Evolutionary conservation across 2,888 invertebrate species (phyloP).

Genomic region (Watsonalla cultraria): DNA sequence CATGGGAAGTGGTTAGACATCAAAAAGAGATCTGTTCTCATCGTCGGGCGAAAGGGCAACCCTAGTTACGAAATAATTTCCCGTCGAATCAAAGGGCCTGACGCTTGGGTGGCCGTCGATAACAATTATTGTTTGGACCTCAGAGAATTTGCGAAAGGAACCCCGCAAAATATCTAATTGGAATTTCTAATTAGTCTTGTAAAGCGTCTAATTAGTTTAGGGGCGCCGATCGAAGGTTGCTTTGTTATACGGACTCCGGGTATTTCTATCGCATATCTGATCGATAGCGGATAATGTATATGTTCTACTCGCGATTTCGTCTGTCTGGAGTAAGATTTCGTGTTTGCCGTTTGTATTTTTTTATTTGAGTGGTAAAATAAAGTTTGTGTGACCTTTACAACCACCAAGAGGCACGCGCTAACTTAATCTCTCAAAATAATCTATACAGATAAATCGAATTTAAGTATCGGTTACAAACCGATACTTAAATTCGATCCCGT

Average conservation of each 20-base stretch:
- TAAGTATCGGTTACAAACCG: too few relatives aligned
- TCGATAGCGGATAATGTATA: neutral
- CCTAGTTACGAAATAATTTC: conserved; percentile 51
- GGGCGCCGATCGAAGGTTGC: conserved; percentile 36
- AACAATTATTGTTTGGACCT: conserved; percentile 69
- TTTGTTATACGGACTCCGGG: neutral
- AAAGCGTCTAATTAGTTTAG: conserved; percentile 62
- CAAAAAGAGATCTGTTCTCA: conserved; percentile 63
- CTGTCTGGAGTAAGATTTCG: too few relatives aligned
- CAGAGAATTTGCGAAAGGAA: conserved; percentile 52
- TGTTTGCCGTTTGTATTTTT: too few relatives aligned
- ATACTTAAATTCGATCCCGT: too few relatives aligned
- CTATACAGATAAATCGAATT: too few relatives aligned
- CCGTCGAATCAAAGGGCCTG: conserved; percentile 49
- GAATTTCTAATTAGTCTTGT: conserved; percentile 72
- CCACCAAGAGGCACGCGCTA: too few relatives aligned
- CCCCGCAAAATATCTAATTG: conserved; percentile 70
- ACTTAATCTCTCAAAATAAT: too few relatives aligned
- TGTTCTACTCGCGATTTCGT: too few relatives aligned
- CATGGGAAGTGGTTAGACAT: conserved; percentile 68
- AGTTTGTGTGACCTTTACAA: too few relatives aligned
- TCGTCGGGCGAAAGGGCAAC: conserved; percentile 21
- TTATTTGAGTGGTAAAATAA: too few relatives aligned
- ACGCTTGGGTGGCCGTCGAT: conserved; percentile 60
- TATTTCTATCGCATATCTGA: neutral